These are phyloP conservation scores for Cephalotes varians DNA, from an alignment of 2,888 invertebrate genomes.

Conservation along the genomic window DNA sequence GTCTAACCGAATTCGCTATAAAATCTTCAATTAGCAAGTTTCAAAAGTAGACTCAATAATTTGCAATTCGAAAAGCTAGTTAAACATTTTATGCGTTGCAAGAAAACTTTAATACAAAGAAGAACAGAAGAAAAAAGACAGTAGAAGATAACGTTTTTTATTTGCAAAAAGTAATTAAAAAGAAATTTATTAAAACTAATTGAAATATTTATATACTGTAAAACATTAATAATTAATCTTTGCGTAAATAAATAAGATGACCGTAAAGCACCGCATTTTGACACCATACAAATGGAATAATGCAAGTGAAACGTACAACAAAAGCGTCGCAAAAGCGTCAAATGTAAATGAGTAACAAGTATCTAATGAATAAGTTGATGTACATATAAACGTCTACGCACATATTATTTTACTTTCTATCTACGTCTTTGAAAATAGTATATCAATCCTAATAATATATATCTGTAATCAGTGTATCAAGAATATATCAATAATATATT, in stretches of 20 bases:
- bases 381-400: conserved; percentile 44
- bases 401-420: conserved; percentile 55
- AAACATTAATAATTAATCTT: conserved; percentile 58
- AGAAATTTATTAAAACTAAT: not conserved
- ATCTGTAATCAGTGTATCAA: not conserved
- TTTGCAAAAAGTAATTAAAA: not conserved
- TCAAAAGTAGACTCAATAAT: not conserved
- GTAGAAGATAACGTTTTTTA: not conserved
- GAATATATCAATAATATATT: not conserved
- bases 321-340: conserved; percentile 9
- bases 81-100: not conserved
- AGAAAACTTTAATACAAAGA: not conserved
- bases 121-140: not conserved
- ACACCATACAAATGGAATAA: conserved; percentile 50
- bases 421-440: not conserved
- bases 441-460: not conserved
- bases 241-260: conserved; percentile 49
- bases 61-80: not conserved
- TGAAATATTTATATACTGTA: not conserved
- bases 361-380: conserved; percentile 60
- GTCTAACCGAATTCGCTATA: too few relatives aligned
- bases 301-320: conserved; percentile 34
- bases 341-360: conserved; percentile 60
- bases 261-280: conserved; percentile 53
- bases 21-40: not conserved